phyloP scores from a whole-genome alignment of 2,888 invertebrate species.

The Lydus trimaculatus region DNA sequence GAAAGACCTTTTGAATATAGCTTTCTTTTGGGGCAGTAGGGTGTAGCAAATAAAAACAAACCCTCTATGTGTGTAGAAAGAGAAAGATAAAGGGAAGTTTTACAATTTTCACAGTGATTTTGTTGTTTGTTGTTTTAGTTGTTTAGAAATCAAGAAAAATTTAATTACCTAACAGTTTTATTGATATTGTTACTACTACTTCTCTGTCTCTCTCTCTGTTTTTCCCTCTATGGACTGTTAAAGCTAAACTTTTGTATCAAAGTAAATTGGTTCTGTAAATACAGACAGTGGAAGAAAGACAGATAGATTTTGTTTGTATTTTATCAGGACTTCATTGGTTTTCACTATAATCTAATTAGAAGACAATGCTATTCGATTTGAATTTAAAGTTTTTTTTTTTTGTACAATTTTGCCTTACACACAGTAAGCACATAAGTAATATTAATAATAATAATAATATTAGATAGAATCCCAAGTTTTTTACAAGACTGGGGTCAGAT shows the following conservation, averaged over 20 bases:
- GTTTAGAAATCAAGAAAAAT: neutral
- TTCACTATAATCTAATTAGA: neutral
- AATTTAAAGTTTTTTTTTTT: neutral
- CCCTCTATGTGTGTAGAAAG: neutral
- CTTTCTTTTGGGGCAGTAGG: neutral
- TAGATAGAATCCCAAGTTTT: no score
- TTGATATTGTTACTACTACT: neutral
- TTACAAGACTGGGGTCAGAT: no score
- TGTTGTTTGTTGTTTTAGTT: neutral
- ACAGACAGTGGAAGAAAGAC: constrained; percentile 18
- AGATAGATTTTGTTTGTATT: constrained; percentile 16
- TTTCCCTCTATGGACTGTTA: constrained; percentile 29
- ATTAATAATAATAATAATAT: neutral
- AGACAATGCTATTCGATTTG: neutral
- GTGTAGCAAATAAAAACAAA: neutral
- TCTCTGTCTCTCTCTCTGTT: neutral
- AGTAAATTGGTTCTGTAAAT: constrained; percentile 34
- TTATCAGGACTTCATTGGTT: neutral
- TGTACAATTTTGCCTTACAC: no score
- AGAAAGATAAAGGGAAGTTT: neutral
- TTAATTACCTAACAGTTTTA: constrained; percentile 2
- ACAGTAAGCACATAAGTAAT: no score
- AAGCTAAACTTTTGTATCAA: constrained; percentile 31
- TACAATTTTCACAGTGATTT: neutral
- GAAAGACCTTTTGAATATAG: neutral